A percentile compares a stretch with the other conserved stretches of the same genome.
These are phyloP conservation scores for Phaetusa simplex DNA, from an alignment of 2,113 vertebrate genomes.

Conservation along the genomic window DNA sequence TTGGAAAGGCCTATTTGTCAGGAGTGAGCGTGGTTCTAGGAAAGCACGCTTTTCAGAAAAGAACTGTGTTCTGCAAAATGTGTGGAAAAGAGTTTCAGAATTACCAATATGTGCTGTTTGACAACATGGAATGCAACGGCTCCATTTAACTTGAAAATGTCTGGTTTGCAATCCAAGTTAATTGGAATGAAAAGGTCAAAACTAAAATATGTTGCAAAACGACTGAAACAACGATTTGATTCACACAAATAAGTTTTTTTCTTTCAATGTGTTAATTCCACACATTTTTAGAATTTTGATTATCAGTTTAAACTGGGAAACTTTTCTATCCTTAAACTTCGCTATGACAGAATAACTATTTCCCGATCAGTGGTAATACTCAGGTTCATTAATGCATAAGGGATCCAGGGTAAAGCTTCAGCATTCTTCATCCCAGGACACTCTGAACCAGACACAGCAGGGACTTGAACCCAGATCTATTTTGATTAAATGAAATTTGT, in stretches of 20 bases:
- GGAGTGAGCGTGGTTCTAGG: neutral
- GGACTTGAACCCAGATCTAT: neutral
- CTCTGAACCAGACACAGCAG: neutral
- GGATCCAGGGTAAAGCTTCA: neutral
- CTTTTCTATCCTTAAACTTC: neutral
- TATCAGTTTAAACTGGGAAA: neutral
- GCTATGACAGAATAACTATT: neutral
- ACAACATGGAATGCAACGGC: neutral
- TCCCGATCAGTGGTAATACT: neutral
- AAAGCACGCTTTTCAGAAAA: neutral
- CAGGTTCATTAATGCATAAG: neutral
- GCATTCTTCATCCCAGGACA: neutral
- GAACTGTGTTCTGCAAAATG: neutral
- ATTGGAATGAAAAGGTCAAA: conserved; percentile 37
- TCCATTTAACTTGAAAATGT: neutral
- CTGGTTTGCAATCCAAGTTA: neutral
- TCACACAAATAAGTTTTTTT: conserved; percentile 9
- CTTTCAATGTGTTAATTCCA: neutral
- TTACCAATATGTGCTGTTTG: neutral
- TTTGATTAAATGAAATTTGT: conserved; percentile 26
- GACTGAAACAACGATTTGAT: neutral
- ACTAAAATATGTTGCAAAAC: neutral
- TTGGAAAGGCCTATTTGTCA: neutral
- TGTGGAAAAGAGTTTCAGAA: neutral
- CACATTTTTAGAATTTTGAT: neutral